Conservation (phyloP, 2,113 vertebrate species). For the Meriones unguiculatus region DNA sequence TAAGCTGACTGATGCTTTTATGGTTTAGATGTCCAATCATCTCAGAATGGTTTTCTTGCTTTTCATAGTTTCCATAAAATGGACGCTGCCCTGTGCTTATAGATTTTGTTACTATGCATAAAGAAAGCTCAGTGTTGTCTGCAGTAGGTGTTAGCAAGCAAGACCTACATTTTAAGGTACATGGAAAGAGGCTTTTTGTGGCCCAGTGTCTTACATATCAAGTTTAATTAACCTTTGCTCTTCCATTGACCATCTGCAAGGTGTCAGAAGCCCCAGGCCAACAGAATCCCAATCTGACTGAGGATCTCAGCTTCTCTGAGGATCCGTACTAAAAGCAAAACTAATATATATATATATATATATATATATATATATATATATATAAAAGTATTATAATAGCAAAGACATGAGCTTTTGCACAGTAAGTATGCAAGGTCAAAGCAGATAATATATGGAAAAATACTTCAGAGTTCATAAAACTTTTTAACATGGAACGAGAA, state of each 20-base stretch:
- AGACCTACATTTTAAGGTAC: background rate
- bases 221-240: background rate
- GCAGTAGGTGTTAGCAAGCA: background rate
- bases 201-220: background rate
- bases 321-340: background rate
- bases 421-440: background rate
- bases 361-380: no score
- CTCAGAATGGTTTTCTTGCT: background rate
- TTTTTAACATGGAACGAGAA: background rate
- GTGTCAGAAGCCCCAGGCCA: background rate
- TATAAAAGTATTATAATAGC: background rate
- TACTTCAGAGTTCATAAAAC: background rate
- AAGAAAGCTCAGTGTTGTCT: background rate
- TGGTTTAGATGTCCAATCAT: background rate
- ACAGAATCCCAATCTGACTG: background rate
- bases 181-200: background rate
- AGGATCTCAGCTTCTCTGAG: background rate
- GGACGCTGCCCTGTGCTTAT: background rate
- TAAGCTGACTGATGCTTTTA: background rate
- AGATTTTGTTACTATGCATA: background rate
- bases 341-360: no score
- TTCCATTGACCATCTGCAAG: background rate
- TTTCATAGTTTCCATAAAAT: background rate
- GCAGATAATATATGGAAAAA: background rate
- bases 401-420: background rate